These are phyloP conservation scores for Lobophora halterata DNA, from an alignment of 2,888 invertebrate species.

Conservation along the genomic window DNA sequence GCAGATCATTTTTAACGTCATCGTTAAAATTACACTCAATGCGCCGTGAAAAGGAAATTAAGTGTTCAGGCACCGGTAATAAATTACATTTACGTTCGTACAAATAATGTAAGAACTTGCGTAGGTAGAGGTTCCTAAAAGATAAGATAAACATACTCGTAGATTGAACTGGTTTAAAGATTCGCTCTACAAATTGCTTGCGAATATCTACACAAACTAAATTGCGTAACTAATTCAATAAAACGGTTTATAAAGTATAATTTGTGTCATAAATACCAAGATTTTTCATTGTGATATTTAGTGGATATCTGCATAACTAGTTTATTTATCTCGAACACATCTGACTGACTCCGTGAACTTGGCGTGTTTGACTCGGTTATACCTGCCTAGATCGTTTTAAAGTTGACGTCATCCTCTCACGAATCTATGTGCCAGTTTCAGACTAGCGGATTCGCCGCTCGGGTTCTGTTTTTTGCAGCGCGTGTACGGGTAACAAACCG, in stretches of 20 bases:
- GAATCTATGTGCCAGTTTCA: too few species aligned
- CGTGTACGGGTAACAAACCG: too few species aligned
- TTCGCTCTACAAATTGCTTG: too few species aligned
- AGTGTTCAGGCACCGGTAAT: background rate
- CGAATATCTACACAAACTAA: too few species aligned
- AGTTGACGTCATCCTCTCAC: slow-evolving; percentile 37
- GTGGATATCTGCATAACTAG: slow-evolving; percentile 16
- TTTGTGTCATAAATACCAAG: background rate
- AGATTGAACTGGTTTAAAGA: too few species aligned
- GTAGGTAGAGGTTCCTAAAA: too few species aligned
- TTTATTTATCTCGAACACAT: slow-evolving; percentile 16
- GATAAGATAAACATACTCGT: too few species aligned
- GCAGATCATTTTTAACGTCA: slow-evolving; percentile 55
- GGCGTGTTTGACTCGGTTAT: slow-evolving; percentile 22
- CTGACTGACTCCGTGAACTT: slow-evolving; percentile 11
- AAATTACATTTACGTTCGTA: background rate
- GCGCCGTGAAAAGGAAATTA: slow-evolving; percentile 35
- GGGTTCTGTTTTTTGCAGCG: too few species aligned
- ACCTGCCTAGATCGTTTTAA: slow-evolving; percentile 23
- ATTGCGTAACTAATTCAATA: too few species aligned
- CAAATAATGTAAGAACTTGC: too few species aligned
- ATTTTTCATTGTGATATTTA: slow-evolving; percentile 8
- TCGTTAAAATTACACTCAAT: slow-evolving; percentile 62
- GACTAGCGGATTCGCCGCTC: too few species aligned
- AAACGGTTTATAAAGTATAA: background rate